phyloP scores from a whole-genome alignment of 2,797 vertebrate genomes.

The Poecilia velifera region DNA sequence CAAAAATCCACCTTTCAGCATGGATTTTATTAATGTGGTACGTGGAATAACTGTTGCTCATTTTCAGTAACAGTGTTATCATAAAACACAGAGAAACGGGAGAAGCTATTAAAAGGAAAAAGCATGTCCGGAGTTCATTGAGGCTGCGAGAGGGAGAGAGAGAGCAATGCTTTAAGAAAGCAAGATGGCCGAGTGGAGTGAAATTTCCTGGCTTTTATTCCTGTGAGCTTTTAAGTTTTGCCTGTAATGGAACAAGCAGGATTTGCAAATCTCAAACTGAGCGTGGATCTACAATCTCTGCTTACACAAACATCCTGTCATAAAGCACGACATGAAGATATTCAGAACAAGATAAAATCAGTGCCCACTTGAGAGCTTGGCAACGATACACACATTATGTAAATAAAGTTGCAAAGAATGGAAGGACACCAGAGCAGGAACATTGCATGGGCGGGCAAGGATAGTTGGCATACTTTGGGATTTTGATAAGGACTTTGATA shows the following conservation, averaged over 20 bases:
- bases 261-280: not conserved
- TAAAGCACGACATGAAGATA: not conserved
- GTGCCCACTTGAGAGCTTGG: not conserved
- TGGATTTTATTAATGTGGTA: not conserved
- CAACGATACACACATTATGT: not conserved
- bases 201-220: not conserved
- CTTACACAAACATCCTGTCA: not conserved
- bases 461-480: not conserved
- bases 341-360: not conserved
- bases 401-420: not conserved
- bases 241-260: not conserved
- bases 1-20: too few species aligned
- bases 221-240: not conserved
- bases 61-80: not conserved
- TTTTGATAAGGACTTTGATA: not conserved
- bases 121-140: not conserved
- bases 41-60: not conserved
- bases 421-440: not conserved
- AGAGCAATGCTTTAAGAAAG: not conserved
- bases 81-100: not conserved
- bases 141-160: not conserved
- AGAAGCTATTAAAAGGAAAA: not conserved
- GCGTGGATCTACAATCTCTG: not conserved
- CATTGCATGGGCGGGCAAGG: too few species aligned
- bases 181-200: not conserved